Conservation (phyloP, 2,797 vertebrate species). For the Arvicola amphibius region DNA sequence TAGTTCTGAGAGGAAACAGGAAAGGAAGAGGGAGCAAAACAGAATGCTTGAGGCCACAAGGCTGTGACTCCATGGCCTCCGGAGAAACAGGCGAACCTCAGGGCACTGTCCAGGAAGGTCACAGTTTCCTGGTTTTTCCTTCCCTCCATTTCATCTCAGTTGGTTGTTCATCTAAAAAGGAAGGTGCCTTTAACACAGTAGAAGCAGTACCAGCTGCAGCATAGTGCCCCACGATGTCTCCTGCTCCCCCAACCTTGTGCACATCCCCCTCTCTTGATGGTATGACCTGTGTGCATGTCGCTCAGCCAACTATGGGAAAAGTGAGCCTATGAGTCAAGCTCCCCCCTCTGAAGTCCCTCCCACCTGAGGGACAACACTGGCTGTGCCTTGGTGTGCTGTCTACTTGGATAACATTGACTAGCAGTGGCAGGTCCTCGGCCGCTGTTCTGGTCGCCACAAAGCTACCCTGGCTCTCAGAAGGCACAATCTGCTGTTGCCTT, state of each 20-base stretch:
- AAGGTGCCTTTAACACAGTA: background rate
- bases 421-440: background rate
- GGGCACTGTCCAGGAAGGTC: background rate
- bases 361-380: background rate
- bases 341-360: background rate
- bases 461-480: constrained; percentile 53
- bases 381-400: background rate
- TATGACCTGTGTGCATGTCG: background rate
- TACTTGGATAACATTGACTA: background rate
- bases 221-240: background rate
- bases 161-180: background rate
- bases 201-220: background rate
- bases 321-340: background rate
- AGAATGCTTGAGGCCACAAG: background rate
- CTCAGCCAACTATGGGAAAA: background rate
- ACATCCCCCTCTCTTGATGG: background rate
- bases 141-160: background rate
- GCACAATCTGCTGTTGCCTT: constrained; percentile 78
- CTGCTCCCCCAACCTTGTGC: background rate
- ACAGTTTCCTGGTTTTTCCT: background rate
- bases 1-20: background rate
- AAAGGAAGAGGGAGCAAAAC: background rate
- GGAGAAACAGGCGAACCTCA: background rate
- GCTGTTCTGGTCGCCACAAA: constrained; percentile 42
- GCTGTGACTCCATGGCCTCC: background rate